Conservation (phyloP, 2,888 invertebrate genomes). For the Drosophila flavopinicola region DNA sequence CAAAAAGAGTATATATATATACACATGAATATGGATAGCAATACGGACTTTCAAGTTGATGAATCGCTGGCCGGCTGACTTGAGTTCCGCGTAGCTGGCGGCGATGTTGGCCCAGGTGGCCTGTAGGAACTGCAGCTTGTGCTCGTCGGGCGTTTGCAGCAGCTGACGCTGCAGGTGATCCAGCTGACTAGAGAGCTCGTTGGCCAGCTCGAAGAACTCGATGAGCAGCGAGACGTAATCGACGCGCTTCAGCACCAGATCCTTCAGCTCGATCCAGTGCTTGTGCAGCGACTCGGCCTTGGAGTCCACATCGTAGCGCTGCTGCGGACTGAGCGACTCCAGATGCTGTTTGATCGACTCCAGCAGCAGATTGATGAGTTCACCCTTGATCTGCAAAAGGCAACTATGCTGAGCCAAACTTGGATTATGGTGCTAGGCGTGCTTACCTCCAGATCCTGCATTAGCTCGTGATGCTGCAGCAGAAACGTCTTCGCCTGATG, state of each 20-base stretch:
- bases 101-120: conserved; percentile 87
- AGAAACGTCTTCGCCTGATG: conserved; percentile 89
- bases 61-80: conserved; percentile 88
- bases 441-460: conserved; percentile 89
- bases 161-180: conserved; percentile 88
- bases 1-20: conserved; percentile 16
- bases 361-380: conserved; percentile 88
- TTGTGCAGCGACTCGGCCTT: conserved; percentile 88
- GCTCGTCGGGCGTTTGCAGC: conserved; percentile 86
- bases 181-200: conserved; percentile 88
- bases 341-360: conserved; percentile 87
- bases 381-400: conserved; percentile 87
- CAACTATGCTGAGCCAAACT: neutral
- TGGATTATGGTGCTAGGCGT: neutral
- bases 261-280: conserved; percentile 88
- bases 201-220: conserved; percentile 89
- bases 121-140: conserved; percentile 84
- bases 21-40: neutral
- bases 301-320: conserved; percentile 87
- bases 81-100: conserved; percentile 88
- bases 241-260: conserved; percentile 87
- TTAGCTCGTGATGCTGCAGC: conserved; percentile 89
- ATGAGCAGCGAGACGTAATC: conserved; percentile 88
- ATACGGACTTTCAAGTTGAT: conserved; percentile 85
- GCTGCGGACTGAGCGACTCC: conserved; percentile 88